A percentile compares a stretch with the other conserved stretches of the same genome.
These are phyloP conservation scores for Parazoanthus darwini DNA, from an alignment of 92 coral and sea anemone genomes.

Conservation along the genomic window DNA sequence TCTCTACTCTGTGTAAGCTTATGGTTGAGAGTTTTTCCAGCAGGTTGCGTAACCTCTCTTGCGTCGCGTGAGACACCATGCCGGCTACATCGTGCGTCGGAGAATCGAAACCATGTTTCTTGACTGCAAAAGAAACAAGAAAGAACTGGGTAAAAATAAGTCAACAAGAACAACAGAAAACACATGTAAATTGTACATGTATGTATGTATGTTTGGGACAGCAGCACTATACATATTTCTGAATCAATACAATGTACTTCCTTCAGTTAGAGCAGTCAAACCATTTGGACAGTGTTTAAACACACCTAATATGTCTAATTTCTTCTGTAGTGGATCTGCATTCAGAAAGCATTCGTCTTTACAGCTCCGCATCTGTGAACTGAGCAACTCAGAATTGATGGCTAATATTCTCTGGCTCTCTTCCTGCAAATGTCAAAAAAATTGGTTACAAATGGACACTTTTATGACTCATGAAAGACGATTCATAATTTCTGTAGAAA, in stretches of 20 bases:
- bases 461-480: background rate
- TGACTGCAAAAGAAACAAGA: conserved; percentile 56
- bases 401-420: conserved; percentile 97
- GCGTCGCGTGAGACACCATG: conserved; percentile 94
- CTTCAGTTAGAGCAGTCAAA: background rate
- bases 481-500: background rate
- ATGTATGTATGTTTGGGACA: too few species aligned
- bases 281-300: background rate
- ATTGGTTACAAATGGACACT: conserved; percentile 13
- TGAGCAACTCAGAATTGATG: conserved; percentile 90
- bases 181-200: too few species aligned
- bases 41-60: conserved; percentile 84
- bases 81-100: conserved; percentile 82
- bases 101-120: conserved; percentile 75
- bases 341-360: conserved; percentile 92
- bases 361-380: conserved; percentile 95
- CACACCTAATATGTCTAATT: conserved; percentile 88
- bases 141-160: background rate
- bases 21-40: conserved; percentile 89
- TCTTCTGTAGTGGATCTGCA: conserved; percentile 82
- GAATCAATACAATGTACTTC: background rate
- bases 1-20: conserved; percentile 96
- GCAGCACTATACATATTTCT: background rate
- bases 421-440: conserved; percentile 61
- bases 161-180: background rate